Evolutionary conservation across 2,888 invertebrate genomes (phyloP).

Genomic region (Campoplex nolae): DNA sequence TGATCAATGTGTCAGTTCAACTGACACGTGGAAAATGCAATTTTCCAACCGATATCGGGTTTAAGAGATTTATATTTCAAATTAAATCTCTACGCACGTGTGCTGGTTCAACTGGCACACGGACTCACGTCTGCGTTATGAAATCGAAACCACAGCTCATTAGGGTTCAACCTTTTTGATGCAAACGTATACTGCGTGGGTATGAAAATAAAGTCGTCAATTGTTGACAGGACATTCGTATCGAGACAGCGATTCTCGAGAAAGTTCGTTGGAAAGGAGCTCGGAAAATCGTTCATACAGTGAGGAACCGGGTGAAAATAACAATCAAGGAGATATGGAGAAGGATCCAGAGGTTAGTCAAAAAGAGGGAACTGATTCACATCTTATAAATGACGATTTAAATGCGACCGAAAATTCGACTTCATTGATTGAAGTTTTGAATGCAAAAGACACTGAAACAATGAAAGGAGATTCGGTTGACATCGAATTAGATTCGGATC

Average conservation of each 20-base stretch:
- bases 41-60: neutral
- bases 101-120: constrained; percentile 34
- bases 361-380: neutral
- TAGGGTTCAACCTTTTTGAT: neutral
- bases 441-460: neutral
- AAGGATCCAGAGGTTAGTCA: neutral
- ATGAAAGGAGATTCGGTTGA: neutral
- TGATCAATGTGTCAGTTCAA: neutral
- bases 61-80: neutral
- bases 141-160: neutral
- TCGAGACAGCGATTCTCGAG: neutral
- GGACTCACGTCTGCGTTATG: constrained; percentile 18
- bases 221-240: neutral
- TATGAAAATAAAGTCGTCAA: neutral
- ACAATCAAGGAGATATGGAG: neutral
- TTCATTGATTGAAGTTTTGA: neutral
- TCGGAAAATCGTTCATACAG: neutral
- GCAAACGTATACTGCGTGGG: neutral
- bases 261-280: neutral
- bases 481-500: neutral
- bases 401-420: neutral
- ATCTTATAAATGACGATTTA: neutral
- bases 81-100: neutral
- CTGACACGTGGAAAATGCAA: neutral
- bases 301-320: neutral